A percentile compares a stretch with the other conserved stretches of the same genome.
Conservation (phyloP, 2,113 vertebrate species). For the Megaptera novaeangliae region DNA sequence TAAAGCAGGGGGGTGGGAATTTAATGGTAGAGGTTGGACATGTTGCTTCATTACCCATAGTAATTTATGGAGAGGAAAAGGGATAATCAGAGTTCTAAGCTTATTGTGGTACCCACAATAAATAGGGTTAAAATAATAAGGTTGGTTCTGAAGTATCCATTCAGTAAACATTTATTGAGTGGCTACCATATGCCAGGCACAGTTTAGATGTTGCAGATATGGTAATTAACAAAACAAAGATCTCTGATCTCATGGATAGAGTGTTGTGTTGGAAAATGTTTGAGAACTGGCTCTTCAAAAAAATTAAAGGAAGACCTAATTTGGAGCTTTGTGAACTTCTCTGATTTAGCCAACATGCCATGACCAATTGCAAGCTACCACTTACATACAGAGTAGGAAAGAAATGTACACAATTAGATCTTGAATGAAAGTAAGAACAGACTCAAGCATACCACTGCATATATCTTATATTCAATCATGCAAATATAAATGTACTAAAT, state of each 20-base stretch:
- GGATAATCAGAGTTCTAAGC: not conserved
- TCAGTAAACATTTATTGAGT: not conserved
- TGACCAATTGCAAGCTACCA: not conserved
- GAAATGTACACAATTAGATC: fast-evolving
- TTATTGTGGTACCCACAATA: not conserved
- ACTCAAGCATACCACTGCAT: not conserved
- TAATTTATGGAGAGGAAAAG: not conserved
- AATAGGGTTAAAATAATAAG: not conserved
- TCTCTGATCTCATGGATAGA: not conserved
- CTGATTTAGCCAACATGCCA: not conserved
- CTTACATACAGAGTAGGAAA: not conserved
- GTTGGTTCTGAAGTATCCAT: not conserved
- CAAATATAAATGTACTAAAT: not conserved
- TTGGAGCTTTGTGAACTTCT: not conserved
- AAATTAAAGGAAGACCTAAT: not conserved
- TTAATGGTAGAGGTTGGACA: fast-evolving
- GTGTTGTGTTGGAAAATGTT: not conserved
- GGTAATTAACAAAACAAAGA: not conserved
- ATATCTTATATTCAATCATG: not conserved
- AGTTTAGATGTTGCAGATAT: not conserved
- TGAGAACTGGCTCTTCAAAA: not conserved
- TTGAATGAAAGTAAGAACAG: not conserved
- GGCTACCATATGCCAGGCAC: not conserved
- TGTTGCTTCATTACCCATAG: fast-evolving
- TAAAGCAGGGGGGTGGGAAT: not conserved